Conservation (phyloP, 2,888 invertebrate species). For the Arctia plantaginis region DNA sequence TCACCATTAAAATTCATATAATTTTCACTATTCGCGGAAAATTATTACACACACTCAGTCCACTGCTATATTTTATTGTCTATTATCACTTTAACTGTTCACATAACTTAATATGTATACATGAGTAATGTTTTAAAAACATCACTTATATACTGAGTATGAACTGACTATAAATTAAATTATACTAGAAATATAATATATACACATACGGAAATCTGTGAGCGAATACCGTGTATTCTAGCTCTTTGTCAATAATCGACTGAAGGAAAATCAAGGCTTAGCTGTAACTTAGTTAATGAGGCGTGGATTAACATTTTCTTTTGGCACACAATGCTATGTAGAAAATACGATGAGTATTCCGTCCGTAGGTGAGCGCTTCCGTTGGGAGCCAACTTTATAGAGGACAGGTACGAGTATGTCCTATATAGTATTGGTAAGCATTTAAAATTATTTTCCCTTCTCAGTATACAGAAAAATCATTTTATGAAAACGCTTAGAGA, state of each 20-base stretch:
- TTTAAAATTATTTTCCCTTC: not conserved
- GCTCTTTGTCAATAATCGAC: conserved; percentile 71
- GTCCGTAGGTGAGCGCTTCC: conserved; percentile 68
- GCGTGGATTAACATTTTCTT: conserved; percentile 83
- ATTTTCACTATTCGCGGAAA: conserved; percentile 54
- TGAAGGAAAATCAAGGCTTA: conserved; percentile 81
- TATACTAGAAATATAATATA: conserved; percentile 14
- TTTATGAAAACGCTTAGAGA: not conserved
- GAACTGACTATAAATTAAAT: conserved; percentile 16
- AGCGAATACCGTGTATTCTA: conserved; percentile 66
- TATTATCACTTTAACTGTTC: conserved; percentile 27
- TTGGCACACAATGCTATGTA: conserved; percentile 77
- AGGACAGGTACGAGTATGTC: conserved; percentile 37
- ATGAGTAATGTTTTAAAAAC: conserved; percentile 39
- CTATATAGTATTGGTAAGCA: not conserved
- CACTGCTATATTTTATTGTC: conserved; percentile 36
- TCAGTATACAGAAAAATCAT: not conserved
- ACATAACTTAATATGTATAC: conserved; percentile 27
- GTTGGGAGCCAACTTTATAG: conserved; percentile 66
- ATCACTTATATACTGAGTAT: conserved; percentile 38
- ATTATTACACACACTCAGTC: conserved; percentile 34
- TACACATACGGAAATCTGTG: conserved; percentile 6
- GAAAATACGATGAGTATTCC: conserved; percentile 74
- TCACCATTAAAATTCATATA: conserved; percentile 88
- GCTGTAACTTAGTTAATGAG: conserved; percentile 78